phyloP scores from a whole-genome alignment of 2,888 invertebrate species.

The Watsonalla cultraria region DNA sequence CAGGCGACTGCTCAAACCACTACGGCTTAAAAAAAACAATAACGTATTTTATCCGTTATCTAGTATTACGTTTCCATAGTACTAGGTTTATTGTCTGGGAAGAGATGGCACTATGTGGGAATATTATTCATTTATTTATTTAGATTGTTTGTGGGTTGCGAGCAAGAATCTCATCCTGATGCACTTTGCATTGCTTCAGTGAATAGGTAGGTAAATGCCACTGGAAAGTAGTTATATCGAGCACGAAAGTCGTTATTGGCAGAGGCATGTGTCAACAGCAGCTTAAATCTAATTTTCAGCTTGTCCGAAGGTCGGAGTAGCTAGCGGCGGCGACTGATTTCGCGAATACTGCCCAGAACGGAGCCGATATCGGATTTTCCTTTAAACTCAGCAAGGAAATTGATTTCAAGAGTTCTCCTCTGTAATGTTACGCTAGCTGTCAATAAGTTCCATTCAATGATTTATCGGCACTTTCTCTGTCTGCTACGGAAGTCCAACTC shows the following conservation, averaged over 20 bases:
- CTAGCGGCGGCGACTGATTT: conserved; percentile 32
- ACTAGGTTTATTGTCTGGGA: too few relatives aligned
- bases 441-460: conserved; percentile 47
- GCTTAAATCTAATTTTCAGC: conserved; percentile 65
- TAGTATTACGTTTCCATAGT: too few relatives aligned
- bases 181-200: background rate
- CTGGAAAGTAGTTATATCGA: conserved; percentile 21
- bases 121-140: too few relatives aligned
- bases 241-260: conserved; percentile 24
- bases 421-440: conserved; percentile 49
- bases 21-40: too few relatives aligned
- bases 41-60: too few relatives aligned
- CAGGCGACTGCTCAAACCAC: too few relatives aligned
- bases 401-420: conserved; percentile 56
- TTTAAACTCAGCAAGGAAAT: conserved; percentile 59
- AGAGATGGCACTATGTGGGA: too few relatives aligned
- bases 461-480: conserved; percentile 40
- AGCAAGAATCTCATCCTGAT: too few relatives aligned
- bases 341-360: conserved; percentile 9
- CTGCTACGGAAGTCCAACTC: conserved; percentile 23
- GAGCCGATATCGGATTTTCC: conserved; percentile 50
- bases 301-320: conserved; percentile 51
- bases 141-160: too few relatives aligned
- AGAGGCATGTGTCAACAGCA: conserved; percentile 50
- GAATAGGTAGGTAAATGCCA: background rate